A percentile compares a stretch with the other conserved stretches of the same genome.
phyloP scores from a whole-genome alignment of 2,113 vertebrate genomes.

The Nymphicus hollandicus region DNA sequence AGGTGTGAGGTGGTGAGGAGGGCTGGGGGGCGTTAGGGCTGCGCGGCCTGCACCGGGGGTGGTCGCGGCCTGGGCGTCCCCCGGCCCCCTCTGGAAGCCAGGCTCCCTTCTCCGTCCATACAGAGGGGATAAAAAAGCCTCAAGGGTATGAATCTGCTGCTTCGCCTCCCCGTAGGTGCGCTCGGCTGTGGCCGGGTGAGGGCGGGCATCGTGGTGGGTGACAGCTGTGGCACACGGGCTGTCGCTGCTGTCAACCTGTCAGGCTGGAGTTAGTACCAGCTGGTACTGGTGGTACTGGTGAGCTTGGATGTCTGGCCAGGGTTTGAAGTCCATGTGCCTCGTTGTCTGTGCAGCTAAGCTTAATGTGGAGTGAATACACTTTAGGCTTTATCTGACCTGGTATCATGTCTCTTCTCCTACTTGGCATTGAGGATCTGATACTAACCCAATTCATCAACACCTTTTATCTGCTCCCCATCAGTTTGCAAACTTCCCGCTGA shows the following conservation, averaged over 20 bases:
- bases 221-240: neutral
- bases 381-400: neutral
- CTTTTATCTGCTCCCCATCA: accelerated
- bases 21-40: neutral
- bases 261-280: accelerated
- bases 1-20: neutral
- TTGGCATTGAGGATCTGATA: accelerated
- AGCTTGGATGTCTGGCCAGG: accelerated
- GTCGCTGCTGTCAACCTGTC: neutral
- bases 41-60: neutral
- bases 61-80: neutral
- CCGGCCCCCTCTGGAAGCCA: neutral
- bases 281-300: accelerated
- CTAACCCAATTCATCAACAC: accelerated
- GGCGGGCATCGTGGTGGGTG: neutral
- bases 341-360: accelerated
- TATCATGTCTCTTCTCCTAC: accelerated
- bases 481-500: accelerated
- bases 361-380: accelerated
- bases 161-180: neutral
- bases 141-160: neutral
- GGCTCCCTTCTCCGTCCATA: neutral
- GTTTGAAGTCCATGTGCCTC: accelerated
- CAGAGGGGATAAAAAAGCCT: neutral
- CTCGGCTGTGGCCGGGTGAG: neutral